Conservation (phyloP, 2,888 invertebrate genomes). For the Cinara cedri region DNA sequence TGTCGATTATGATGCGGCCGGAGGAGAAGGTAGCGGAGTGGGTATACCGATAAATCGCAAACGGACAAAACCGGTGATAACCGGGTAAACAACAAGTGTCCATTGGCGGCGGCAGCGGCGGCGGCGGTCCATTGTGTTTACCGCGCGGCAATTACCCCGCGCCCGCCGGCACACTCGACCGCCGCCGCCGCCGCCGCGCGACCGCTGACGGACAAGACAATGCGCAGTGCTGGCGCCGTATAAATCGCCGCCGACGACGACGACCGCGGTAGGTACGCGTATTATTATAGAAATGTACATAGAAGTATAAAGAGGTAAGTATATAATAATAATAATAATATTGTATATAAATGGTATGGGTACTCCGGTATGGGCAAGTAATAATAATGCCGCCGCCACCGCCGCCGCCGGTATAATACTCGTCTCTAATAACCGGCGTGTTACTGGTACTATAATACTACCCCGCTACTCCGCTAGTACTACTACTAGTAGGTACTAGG, state of each 20-base stretch:
- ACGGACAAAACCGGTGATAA: conserved; percentile 50
- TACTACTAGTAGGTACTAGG: too few species aligned
- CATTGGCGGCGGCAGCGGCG: conserved; percentile 44
- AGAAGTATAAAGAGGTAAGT: conserved; percentile 6
- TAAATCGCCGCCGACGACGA: conserved; percentile 50
- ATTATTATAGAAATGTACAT: not conserved
- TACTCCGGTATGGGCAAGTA: too few species aligned
- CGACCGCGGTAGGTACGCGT: conserved; percentile 36
- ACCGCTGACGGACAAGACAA: conserved; percentile 54
- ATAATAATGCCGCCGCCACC: too few species aligned
- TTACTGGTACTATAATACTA: not conserved
- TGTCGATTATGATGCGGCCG: conserved; percentile 18
- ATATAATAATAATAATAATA: conserved; percentile 28
- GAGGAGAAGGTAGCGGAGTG: not conserved
- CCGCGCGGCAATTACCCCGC: conserved; percentile 54
- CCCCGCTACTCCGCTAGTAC: too few species aligned
- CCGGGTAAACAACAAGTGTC: conserved; percentile 55
- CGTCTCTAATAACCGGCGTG: conserved; percentile 23
- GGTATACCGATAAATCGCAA: conserved; percentile 39
- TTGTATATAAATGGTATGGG: too few species aligned
- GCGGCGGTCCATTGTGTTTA: conserved; percentile 51
- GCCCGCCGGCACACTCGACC: conserved; percentile 14
- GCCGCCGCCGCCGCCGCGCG: not conserved
- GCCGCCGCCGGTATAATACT: conserved; percentile 11
- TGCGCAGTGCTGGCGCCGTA: conserved; percentile 56